Percentiles rank a stretch among this genome's conserved stretches.
phyloP scores from a whole-genome alignment of 2,888 invertebrate genomes.

The Palloptera scutellata region DNA sequence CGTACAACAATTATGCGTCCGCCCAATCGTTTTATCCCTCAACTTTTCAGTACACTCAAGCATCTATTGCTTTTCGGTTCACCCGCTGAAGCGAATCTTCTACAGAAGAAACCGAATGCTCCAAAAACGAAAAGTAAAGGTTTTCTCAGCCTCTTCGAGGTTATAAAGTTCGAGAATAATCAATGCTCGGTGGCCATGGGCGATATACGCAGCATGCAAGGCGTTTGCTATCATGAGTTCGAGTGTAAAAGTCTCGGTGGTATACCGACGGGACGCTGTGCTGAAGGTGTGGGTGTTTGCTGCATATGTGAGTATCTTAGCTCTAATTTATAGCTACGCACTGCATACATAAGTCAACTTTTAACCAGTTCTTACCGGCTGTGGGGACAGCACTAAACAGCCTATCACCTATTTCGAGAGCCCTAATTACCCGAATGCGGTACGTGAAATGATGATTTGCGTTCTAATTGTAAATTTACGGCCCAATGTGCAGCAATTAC shows the following conservation, averaged over 20 bases:
- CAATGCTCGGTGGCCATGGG: conserved; percentile 65
- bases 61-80: conserved; percentile 53
- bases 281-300: conserved; percentile 77
- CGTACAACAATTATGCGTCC: conserved; percentile 54
- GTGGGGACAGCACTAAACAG: conserved; percentile 71
- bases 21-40: conserved; percentile 30
- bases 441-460: conserved; percentile 71
- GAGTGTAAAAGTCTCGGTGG: conserved; percentile 74
- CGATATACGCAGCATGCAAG: conserved; percentile 70
- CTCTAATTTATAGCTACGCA: neutral
- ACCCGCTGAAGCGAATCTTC: conserved; percentile 52
- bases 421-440: conserved; percentile 72
- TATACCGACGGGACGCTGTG: conserved; percentile 72
- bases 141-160: conserved; percentile 75
- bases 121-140: conserved; percentile 57
- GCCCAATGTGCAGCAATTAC: conserved; percentile 71
- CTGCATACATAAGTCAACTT: conserved; percentile 31
- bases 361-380: conserved; percentile 71
- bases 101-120: conserved; percentile 46
- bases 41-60: conserved; percentile 50
- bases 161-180: conserved; percentile 75
- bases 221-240: conserved; percentile 74
- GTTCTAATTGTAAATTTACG: conserved; percentile 70
- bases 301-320: conserved; percentile 73
- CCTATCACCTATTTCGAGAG: conserved; percentile 77